These are phyloP conservation scores for Ferdinandea cuprea DNA, from an alignment of 2,888 invertebrate genomes.

Conservation along the genomic window DNA sequence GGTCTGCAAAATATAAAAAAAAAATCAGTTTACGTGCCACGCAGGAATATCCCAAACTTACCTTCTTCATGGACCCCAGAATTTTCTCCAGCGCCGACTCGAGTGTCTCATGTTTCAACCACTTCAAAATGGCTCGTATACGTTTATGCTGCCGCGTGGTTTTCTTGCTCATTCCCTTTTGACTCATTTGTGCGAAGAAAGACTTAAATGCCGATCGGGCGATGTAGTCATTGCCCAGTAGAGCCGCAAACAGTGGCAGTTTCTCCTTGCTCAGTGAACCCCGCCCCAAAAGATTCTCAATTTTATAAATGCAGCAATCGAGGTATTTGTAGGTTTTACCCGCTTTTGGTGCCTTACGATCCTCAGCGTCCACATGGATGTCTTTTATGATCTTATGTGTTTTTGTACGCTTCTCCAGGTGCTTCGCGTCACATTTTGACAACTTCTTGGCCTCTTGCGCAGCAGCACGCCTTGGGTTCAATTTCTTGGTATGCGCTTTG, in stretches of 20 bases:
- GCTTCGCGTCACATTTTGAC: conserved; percentile 78
- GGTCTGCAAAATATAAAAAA: conserved; percentile 75
- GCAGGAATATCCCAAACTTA: too few relatives aligned
- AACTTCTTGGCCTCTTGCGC: conserved; percentile 74
- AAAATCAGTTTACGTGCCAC: background rate
- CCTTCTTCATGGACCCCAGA: conserved; percentile 85
- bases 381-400: conserved; percentile 77
- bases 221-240: conserved; percentile 96
- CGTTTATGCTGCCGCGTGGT: conserved; percentile 86
- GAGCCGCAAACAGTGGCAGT: conserved; percentile 91
- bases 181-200: conserved; percentile 87
- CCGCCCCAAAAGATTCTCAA: conserved; percentile 87
- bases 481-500: conserved; percentile 81
- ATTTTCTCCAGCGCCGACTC: conserved; percentile 88
- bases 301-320: conserved; percentile 89
- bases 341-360: conserved; percentile 56
- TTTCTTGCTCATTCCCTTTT: conserved; percentile 81
- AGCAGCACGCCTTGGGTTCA: conserved; percentile 42
- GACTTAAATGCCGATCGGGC: conserved; percentile 86
- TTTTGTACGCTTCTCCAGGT: conserved; percentile 80
- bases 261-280: conserved; percentile 87
- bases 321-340: conserved; percentile 80
- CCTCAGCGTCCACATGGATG: conserved; percentile 75
- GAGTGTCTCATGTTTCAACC: conserved; percentile 89
- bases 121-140: conserved; percentile 89